phyloP scores from a whole-genome alignment of 2,888 invertebrate genomes.

The Melangyna quadrimaculata region DNA sequence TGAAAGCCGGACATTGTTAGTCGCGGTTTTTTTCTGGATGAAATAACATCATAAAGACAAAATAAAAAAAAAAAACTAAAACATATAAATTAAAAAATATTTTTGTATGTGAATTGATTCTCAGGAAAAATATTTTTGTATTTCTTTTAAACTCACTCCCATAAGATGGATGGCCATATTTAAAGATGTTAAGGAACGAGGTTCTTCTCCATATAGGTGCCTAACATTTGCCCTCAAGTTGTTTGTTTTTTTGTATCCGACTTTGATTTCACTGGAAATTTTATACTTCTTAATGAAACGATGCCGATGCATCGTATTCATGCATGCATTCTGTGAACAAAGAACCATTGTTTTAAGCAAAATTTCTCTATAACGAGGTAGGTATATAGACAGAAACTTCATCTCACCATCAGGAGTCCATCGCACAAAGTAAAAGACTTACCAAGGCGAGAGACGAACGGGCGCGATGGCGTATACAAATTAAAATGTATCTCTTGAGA shows the following conservation, averaged over 20 bases:
- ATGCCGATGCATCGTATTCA: not conserved
- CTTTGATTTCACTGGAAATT: constrained; percentile 61
- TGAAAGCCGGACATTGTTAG: constrained; percentile 72
- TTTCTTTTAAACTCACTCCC: constrained; percentile 28
- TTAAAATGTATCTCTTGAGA: constrained; percentile 65
- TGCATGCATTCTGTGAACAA: constrained; percentile 43
- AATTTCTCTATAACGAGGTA: not conserved
- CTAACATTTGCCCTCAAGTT: constrained; percentile 38
- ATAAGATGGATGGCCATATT: constrained; percentile 13
- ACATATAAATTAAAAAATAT: constrained; percentile 34
- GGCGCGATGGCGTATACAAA: constrained; percentile 12
- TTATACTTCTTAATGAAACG: not conserved
- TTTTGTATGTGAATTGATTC: constrained; percentile 59
- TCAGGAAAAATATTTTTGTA: constrained; percentile 49
- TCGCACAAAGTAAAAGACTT: not conserved
- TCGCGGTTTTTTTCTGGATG: constrained; percentile 67
- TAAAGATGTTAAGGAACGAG: not conserved
- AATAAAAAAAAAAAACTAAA: not conserved
- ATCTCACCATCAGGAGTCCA: not conserved
- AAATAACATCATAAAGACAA: constrained; percentile 43
- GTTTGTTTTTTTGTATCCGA: constrained; percentile 2
- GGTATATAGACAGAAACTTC: not conserved
- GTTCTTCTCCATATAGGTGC: not conserved
- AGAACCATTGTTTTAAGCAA: constrained; percentile 50
- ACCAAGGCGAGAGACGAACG: too few relatives aligned